These are phyloP conservation scores for Drosophila mimica DNA, from an alignment of 2,888 invertebrate genomes.

Conservation along the genomic window DNA sequence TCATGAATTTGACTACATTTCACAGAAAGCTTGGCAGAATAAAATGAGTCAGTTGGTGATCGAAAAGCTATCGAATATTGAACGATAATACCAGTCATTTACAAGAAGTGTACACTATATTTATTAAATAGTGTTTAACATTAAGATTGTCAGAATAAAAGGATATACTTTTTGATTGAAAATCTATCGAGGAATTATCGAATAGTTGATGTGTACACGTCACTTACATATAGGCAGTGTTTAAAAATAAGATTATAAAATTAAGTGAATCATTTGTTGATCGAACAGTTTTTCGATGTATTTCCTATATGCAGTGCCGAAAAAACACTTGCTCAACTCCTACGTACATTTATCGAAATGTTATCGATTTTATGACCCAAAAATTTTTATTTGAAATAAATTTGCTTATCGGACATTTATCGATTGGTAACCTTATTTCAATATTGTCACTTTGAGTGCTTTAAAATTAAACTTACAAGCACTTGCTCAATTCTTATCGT, in stretches of 20 bases:
- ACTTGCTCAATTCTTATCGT: no score
- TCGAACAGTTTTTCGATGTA: background rate
- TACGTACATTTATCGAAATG: conserved; percentile 6
- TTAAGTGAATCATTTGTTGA: background rate
- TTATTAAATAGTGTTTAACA: background rate
- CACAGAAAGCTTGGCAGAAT: background rate
- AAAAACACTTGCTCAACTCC: background rate
- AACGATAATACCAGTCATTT: no score
- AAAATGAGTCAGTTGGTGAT: background rate
- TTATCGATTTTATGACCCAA: background rate
- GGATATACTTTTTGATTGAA: background rate
- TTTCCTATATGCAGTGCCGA: no score
- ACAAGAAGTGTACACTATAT: background rate
- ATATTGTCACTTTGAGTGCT: no score
- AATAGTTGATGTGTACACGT: background rate
- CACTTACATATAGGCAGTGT: background rate
- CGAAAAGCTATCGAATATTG: background rate
- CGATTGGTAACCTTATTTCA: no score
- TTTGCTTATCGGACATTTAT: no score
- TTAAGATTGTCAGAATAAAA: background rate
- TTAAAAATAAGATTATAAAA: background rate
- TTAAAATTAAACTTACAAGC: no score
- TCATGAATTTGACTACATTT: background rate
- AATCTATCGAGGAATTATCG: background rate
- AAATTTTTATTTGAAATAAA: no score